phyloP scores from a whole-genome alignment of 35 echinoderm and acorn worm species.

The Holothuria glaberrima region DNA sequence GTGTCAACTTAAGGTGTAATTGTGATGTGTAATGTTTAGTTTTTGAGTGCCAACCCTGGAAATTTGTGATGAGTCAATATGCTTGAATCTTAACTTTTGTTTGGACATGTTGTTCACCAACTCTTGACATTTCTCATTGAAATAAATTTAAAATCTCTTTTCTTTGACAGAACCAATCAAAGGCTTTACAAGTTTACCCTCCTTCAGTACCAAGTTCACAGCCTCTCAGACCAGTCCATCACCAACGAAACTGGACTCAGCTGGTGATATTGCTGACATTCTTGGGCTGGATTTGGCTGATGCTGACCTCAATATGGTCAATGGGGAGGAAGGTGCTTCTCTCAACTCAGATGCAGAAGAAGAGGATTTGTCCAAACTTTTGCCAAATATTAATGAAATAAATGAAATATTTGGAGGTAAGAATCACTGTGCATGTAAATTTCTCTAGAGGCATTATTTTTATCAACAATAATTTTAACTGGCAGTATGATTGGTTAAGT shows the following conservation, averaged over 20 bases:
- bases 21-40: too few species aligned
- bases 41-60: too few species aligned
- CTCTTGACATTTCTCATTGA: too few species aligned
- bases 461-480: too few species aligned
- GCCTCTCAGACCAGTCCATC: conserved; percentile 21
- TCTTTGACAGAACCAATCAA: conserved; percentile 40
- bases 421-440: too few species aligned
- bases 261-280: conserved; percentile 42
- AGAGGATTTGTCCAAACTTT: conserved; percentile 75
- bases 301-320: conserved; percentile 57
- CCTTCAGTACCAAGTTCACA: conserved; percentile 55
- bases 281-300: conserved; percentile 47
- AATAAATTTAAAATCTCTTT: not conserved
- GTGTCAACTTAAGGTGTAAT: too few species aligned
- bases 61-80: too few species aligned
- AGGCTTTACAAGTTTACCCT: conserved; percentile 38
- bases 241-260: conserved; percentile 35
- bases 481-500: too few species aligned
- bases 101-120: too few species aligned
- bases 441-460: too few species aligned
- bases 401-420: conserved; percentile 82
- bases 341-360: conserved; percentile 78
- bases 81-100: too few species aligned
- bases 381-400: conserved; percentile 84
- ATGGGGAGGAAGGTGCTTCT: conserved; percentile 52